Base-by-base conservation (phyloP, 1,140 invertebrate species). In the Branchinecta lindahli region DNA sequence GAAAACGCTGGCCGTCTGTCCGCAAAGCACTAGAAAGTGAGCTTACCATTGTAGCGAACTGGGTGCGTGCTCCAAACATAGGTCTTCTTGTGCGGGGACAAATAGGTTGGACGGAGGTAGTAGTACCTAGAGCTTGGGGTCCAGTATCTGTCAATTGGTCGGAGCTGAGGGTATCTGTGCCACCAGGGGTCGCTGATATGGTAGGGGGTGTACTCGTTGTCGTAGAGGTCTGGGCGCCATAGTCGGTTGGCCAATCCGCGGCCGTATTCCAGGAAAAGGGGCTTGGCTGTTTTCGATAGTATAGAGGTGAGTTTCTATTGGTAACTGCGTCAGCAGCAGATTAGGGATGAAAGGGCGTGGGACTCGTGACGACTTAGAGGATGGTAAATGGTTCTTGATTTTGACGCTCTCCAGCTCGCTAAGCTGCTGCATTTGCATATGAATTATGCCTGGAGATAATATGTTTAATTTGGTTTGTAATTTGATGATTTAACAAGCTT, bases 51-150 rank as follows among this genome's bases (percentile, higher is more conserved):
- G 18, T 61, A 61, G 52, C 71, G 71, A 45, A 72, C 45, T 10
- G 71, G 71, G 44, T 72, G 71, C 10, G 68, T 69, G 12, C 71
- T 68, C 71, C 71, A 72, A 18, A 72, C 33, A 21, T 72, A 72
- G 10, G 71, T 72, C 66, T 68, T 68, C 46, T 72, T 72, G 46
- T 69, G 21, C 8, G 71, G 71, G 15, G 71, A 72, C 71, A 72
- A 66, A 65, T 72, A 72, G 52, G 68, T 72, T n/a, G 46, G 21
- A 18, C 71, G 68, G 15, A 71, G 18, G 61, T 18, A 45, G 44
- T 61, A 66, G 33, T 33, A 33, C 33, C 33, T 33, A 21, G 68
- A 46, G 21, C 45, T 44, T 15, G 66, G 71, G 20, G 20, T 46
- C 18, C 68, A 72, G 7, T 66, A 66, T 10, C 66, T 45, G 44